phyloP scores from a whole-genome alignment of 1,140 invertebrate species.

The Ladona fulva region DNA sequence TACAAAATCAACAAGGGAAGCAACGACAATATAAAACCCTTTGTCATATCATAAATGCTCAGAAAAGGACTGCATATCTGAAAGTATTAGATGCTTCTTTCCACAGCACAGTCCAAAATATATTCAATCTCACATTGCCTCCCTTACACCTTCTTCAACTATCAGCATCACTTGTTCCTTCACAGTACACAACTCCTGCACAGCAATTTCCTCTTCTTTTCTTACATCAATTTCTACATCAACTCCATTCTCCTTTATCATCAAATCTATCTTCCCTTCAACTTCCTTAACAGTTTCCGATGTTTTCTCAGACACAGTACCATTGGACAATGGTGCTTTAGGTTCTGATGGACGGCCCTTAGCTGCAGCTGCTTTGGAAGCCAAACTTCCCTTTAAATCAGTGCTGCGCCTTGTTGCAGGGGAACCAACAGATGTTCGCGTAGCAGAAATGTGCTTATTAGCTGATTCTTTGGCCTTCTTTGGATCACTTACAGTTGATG shows the following conservation, averaged over 20 bases:
- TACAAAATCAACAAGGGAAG: not conserved
- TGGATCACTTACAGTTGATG: not conserved
- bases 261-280: not conserved
- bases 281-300: not conserved
- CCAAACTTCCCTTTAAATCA: not conserved
- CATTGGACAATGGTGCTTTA: not conserved
- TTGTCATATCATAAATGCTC: slow-evolving; percentile 1
- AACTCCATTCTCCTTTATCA: not conserved
- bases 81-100: not conserved
- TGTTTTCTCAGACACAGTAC: not conserved
- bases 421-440: not conserved
- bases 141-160: not conserved
- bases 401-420: not conserved
- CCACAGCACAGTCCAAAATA: not conserved
- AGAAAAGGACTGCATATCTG: not conserved
- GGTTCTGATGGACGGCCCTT: not conserved
- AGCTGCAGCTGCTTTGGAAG: not conserved
- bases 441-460: not conserved
- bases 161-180: not conserved
- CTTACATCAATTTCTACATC: not conserved
- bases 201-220: not conserved
- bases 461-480: not conserved
- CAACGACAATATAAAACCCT: not conserved
- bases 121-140: not conserved
- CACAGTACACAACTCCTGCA: not conserved